phyloP scores from a whole-genome alignment of 2,888 invertebrate genomes.

The Uloborus plumipes region DNA sequence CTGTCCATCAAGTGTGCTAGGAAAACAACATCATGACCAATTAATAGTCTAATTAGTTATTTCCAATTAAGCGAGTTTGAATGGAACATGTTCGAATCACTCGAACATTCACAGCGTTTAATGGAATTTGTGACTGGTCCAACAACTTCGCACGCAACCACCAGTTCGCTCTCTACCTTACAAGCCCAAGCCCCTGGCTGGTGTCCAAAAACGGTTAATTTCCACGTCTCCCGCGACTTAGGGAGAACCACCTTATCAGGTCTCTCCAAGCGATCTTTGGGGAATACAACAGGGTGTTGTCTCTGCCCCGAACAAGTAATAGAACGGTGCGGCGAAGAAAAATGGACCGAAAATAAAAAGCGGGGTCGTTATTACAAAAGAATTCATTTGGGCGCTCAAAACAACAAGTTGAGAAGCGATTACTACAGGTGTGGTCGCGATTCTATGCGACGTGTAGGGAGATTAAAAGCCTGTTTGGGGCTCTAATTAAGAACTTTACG shows the following conservation, averaged over 20 bases:
- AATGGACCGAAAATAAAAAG: conserved; percentile 17
- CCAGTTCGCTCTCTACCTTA: conserved; percentile 1
- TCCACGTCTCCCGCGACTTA: conserved; percentile 16
- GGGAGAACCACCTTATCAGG: conserved; percentile 36
- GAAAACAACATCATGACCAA: too few relatives aligned
- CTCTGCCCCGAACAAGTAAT: conserved; percentile 38
- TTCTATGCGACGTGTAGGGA: conserved; percentile 13
- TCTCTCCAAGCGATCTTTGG: conserved; percentile 29
- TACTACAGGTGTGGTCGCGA: conserved; percentile 57
- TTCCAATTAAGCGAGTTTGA: too few relatives aligned
- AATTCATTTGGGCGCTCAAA: conserved; percentile 47
- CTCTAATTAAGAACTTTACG: conserved; percentile 22
- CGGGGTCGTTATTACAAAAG: conserved; percentile 39
- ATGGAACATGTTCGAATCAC: too few relatives aligned
- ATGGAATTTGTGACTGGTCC: too few relatives aligned
- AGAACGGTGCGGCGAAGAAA: conserved; percentile 25
- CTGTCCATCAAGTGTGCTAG: too few relatives aligned
- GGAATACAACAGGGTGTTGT: conserved; percentile 62
- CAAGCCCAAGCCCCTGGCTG: conserved; percentile 3
- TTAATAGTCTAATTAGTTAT: too few relatives aligned
- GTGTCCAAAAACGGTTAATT: conserved; percentile 46
- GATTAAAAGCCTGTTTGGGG: not conserved
- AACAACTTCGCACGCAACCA: conserved; percentile 6
- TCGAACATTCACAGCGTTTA: too few relatives aligned
- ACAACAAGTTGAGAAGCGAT: conserved; percentile 57